Conservation (phyloP, 2,888 invertebrate species). For the Hermaeophaga mercurialis region DNA sequence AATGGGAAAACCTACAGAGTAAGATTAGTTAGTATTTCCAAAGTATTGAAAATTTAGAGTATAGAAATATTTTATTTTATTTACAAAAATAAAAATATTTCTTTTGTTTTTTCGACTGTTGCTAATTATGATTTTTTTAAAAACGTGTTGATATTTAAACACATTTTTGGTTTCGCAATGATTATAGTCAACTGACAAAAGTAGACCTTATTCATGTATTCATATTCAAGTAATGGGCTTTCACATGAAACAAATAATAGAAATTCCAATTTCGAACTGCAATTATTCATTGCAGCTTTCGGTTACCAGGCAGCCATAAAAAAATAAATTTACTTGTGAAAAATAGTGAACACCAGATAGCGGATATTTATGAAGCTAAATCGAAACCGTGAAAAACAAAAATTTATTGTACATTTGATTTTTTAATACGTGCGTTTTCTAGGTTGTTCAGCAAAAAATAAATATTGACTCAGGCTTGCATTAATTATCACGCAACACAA, state of each 20-base stretch:
- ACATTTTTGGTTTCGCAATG: conserved; percentile 3
- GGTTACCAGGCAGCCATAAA: conserved; percentile 17
- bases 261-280: conserved; percentile 29
- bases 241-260: conserved; percentile 32
- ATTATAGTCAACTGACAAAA: neutral
- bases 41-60: no score
- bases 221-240: conserved; percentile 26
- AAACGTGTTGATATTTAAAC: neutral
- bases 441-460: neutral
- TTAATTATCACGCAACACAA: neutral
- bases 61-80: no score
- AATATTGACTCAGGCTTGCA: neutral
- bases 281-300: conserved; percentile 30
- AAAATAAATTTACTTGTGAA: conserved; percentile 25
- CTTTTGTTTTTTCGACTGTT: no score
- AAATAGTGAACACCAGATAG: conserved; percentile 26
- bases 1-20: no score
- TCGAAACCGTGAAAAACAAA: conserved; percentile 17
- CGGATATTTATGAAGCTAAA: conserved; percentile 23
- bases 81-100: no score
- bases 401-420: conserved; percentile 21
- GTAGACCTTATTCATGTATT: conserved; percentile 20
- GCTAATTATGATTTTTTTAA: no score
- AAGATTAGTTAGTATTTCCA: no score
- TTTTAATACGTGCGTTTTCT: neutral